Evolutionary conservation across 2,113 vertebrate species (phyloP).

Genomic region (Macrotis lagotis): DNA sequence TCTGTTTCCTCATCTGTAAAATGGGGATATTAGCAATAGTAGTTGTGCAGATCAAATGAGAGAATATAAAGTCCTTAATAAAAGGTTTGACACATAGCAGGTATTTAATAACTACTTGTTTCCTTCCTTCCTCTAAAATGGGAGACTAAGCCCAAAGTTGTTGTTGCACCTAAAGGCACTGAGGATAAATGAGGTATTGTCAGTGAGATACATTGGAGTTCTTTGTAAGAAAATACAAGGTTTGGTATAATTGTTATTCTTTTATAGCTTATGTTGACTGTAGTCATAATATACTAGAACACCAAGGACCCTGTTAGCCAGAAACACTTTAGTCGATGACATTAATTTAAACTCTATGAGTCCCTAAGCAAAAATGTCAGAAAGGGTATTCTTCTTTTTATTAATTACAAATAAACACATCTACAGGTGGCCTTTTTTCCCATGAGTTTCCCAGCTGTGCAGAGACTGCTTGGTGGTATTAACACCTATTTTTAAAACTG

Average conservation of each 20-base stretch:
- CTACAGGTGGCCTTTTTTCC: background rate
- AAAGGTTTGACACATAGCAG: background rate
- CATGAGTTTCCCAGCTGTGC: background rate
- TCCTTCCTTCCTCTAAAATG: background rate
- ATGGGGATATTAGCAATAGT: background rate
- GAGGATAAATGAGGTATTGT: background rate
- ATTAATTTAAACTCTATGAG: constrained; percentile 59
- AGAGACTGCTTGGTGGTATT: background rate
- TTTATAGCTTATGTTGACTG: constrained; percentile 57
- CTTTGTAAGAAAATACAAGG: constrained; percentile 36
- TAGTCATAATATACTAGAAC: background rate
- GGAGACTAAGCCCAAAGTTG: background rate
- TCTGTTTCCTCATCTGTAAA: background rate
- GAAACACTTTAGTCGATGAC: constrained; percentile 49
- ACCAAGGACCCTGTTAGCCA: constrained; percentile 26
- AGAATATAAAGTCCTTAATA: background rate
- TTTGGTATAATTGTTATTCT: constrained; percentile 27
- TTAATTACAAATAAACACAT: constrained; percentile 49
- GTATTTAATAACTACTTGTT: background rate
- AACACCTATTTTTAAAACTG: background rate
- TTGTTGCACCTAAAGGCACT: fast-evolving
- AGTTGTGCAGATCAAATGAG: background rate
- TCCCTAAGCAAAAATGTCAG: constrained; percentile 7
- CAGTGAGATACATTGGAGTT: background rate
- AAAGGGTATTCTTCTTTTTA: constrained; percentile 9